phyloP scores from a whole-genome alignment of 2,797 vertebrate species.

The Liasis olivaceus region DNA sequence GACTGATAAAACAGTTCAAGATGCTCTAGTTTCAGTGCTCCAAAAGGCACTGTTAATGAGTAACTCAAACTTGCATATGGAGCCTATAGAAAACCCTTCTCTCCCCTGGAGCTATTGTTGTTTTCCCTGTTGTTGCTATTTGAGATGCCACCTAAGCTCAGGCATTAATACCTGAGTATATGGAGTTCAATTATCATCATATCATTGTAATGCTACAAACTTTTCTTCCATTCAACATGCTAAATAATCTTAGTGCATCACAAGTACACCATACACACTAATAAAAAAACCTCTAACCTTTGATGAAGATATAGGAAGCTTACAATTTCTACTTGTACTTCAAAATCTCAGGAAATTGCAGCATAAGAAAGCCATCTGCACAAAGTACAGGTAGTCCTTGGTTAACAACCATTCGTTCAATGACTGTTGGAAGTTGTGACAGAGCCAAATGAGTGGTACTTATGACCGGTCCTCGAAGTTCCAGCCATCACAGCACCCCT shows the following conservation, averaged over 20 bases:
- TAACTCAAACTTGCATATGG: background rate
- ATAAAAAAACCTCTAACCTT: background rate
- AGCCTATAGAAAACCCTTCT: background rate
- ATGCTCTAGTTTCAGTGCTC: fast-evolving
- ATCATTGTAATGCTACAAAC: background rate
- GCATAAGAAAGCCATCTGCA: background rate
- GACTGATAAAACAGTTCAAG: constrained; percentile 7
- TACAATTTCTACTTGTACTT: background rate
- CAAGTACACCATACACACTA: background rate
- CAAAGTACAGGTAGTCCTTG: background rate
- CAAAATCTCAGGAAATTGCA: background rate
- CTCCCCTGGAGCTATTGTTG: background rate
- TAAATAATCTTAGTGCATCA: background rate
- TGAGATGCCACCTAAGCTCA: constrained; percentile 23
- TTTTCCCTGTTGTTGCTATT: constrained; percentile 10
- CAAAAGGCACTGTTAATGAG: fast-evolving
- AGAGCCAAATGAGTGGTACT: background rate
- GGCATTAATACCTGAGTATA: background rate
- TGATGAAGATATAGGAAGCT: background rate
- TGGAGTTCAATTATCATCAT: background rate
- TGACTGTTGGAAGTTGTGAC: background rate
- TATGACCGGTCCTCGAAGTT: background rate
- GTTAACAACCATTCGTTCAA: background rate
- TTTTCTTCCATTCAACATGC: background rate
- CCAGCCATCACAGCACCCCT: background rate